Conservation (phyloP, 1,140 invertebrate species). For the Hylaeus volcanicus region DNA sequence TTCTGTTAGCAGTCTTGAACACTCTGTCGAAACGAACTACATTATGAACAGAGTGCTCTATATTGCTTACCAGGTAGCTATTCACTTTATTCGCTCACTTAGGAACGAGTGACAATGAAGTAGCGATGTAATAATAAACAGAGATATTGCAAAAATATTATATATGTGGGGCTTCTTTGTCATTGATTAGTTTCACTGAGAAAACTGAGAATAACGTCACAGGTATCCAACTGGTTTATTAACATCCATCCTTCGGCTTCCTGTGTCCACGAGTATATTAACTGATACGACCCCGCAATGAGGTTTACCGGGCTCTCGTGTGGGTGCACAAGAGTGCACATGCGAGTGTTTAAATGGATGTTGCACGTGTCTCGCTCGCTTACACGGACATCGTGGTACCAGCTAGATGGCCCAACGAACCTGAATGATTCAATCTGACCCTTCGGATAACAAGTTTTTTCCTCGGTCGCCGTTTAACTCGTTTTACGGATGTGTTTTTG, state of each 20-base stretch:
- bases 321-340: slow-evolving; percentile 32
- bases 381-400: slow-evolving; percentile 33
- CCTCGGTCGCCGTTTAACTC: slow-evolving; percentile 17
- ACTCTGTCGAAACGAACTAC: too few relatives aligned
- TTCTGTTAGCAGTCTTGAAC: too few relatives aligned
- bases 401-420: slow-evolving; percentile 51
- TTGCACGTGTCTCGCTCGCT: slow-evolving; percentile 38
- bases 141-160: too few relatives aligned
- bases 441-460: slow-evolving; percentile 57
- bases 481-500: not conserved
- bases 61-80: too few relatives aligned
- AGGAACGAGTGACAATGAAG: too few relatives aligned
- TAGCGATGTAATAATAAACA: too few relatives aligned
- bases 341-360: slow-evolving; percentile 27
- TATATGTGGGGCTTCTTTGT: too few relatives aligned
- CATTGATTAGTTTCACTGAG: too few relatives aligned
- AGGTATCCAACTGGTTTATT: slow-evolving; percentile 61
- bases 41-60: too few relatives aligned
- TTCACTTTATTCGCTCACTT: too few relatives aligned
- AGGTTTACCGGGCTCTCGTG: slow-evolving; percentile 54
- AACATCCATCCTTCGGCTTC: slow-evolving; percentile 60
- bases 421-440: slow-evolving; percentile 59
- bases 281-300: slow-evolving; percentile 52
- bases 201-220: slow-evolving; percentile 45
- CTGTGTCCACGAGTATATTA: slow-evolving; percentile 62